Percentiles rank a stretch among this genome's conserved stretches.
These are phyloP conservation scores for Perizoma flavofasciatum DNA, from an alignment of 2,888 invertebrate species.

Conservation along the genomic window DNA sequence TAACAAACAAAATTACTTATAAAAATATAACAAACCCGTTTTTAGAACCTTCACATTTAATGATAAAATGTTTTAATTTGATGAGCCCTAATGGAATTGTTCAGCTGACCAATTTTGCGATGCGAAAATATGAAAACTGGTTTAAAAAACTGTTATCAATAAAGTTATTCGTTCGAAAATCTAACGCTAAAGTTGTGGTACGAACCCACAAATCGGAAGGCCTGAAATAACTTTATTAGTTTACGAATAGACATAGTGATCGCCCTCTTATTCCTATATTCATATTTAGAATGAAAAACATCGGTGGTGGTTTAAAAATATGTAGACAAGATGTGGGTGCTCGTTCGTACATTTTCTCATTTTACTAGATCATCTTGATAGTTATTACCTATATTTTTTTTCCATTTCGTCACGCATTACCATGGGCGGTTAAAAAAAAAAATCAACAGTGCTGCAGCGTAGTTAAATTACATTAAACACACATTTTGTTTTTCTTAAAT, in stretches of 20 bases:
- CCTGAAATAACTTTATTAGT: conserved; percentile 74
- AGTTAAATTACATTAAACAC: neutral
- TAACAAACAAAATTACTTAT: too few species aligned
- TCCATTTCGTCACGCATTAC: too few species aligned
- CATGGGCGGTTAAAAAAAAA: too few species aligned
- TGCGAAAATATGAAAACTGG: conserved; percentile 22
- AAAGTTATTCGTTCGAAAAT: conserved; percentile 35
- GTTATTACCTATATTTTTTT: too few species aligned
- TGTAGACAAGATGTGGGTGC: conserved; percentile 41
- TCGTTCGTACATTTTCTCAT: conserved; percentile 23
- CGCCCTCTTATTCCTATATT: conserved; percentile 74
- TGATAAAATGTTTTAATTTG: too few species aligned
- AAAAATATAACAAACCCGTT: too few species aligned
- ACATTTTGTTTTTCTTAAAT: conserved; percentile 1
- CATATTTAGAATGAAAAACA: conserved; percentile 61
- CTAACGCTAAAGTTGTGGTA: conserved; percentile 23
- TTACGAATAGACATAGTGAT: conserved; percentile 74
- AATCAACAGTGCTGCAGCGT: neutral
- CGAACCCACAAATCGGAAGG: conserved; percentile 50
- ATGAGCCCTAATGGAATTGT: conserved; percentile 5
- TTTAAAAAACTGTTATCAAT: conserved; percentile 32
- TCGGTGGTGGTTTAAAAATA: conserved; percentile 47
- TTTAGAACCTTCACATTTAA: neutral
- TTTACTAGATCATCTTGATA: neutral
- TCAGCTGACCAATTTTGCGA: conserved; percentile 25